phyloP scores from a whole-genome alignment of 2,888 invertebrate genomes.

The Anoplius nigerrimus region DNA sequence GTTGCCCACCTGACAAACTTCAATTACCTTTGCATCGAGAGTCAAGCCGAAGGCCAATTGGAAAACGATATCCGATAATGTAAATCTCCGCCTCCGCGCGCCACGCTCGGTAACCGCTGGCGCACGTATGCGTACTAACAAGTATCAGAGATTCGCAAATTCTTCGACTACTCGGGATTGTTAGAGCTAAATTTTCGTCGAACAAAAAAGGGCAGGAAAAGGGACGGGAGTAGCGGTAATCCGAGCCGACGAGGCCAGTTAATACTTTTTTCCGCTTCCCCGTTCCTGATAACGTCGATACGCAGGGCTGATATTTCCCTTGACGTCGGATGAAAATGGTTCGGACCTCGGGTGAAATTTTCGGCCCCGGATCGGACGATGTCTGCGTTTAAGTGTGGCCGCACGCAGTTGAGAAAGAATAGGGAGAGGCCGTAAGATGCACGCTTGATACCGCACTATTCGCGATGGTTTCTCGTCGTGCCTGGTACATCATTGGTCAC shows the following conservation, averaged over 20 bases:
- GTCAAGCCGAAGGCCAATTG: conserved; percentile 63
- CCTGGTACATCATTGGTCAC: conserved; percentile 53
- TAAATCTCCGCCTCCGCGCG: conserved; percentile 54
- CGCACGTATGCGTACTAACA: neutral
- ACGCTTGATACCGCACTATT: conserved; percentile 38
- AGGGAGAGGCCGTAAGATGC: conserved; percentile 41
- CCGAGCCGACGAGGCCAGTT: no score
- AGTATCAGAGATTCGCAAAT: no score
- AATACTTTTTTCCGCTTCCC: no score
- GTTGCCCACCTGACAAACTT: conserved; percentile 58
- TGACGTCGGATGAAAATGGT: no score
- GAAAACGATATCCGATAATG: conserved; percentile 69
- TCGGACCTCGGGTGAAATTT: no score
- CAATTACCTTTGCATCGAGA: conserved; percentile 63
- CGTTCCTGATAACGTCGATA: no score
- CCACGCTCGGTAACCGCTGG: neutral
- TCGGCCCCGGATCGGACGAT: no score
- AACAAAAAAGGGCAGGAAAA: no score
- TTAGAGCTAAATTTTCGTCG: no score
- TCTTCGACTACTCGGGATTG: no score
- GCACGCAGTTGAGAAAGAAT: neutral
- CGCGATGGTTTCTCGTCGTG: conserved; percentile 41
- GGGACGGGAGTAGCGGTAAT: no score
- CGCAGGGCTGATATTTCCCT: neutral
- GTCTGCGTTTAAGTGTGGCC: no score